Evolutionary conservation across 1,140 invertebrate species (phyloP), one percentile per base, ranked within the genome.

Genomic region (Heliconius nattereri): DNA sequence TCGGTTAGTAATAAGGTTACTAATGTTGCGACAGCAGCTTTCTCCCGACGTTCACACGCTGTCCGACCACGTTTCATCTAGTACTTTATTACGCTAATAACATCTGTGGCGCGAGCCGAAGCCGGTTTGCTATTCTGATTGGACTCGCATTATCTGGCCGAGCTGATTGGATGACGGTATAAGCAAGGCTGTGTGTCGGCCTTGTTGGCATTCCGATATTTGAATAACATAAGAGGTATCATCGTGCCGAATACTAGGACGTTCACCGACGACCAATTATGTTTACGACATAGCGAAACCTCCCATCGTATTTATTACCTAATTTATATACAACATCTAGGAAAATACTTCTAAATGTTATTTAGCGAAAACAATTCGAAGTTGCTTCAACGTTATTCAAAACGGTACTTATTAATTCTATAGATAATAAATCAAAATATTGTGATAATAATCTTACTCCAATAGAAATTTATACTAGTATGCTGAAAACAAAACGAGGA

Each of bases 51-150:
- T 94, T 94, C 92, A 92, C 92, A 94, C 92, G 92, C 92, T 94
- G 92, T 94, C 91, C 79, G 85, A 82, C 73, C 85, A 86, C 85
- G 88, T 90, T 94, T 90, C 92, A 92, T 91, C 92, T 90, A 88
- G 87, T 91, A 92, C 85, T 94, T 94, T 92, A 94, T 92, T 90
- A 89, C 88, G 84, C 89, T 92, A 92, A 92, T 92, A 91, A 87
- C 86, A 84, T 89, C 86, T 88, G 90, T 89, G 89, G 92, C 91
- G 85, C 89, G 89, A 85, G 91, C 90, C 86, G 84, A 76, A 86
- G 89, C 92, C 91, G 92, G 90, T 92, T 92, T 81, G 86, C 86
- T 90, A 89, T 90, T 90, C 86, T 85, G 87, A 90, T 89, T 87
- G 85, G 83, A 89, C 83, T 83, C 86, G 85, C 76, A 85, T 86